Evolutionary conservation across 92 coral and sea anemone species (phyloP).

Genomic region (Epizoanthus stellaris): DNA sequence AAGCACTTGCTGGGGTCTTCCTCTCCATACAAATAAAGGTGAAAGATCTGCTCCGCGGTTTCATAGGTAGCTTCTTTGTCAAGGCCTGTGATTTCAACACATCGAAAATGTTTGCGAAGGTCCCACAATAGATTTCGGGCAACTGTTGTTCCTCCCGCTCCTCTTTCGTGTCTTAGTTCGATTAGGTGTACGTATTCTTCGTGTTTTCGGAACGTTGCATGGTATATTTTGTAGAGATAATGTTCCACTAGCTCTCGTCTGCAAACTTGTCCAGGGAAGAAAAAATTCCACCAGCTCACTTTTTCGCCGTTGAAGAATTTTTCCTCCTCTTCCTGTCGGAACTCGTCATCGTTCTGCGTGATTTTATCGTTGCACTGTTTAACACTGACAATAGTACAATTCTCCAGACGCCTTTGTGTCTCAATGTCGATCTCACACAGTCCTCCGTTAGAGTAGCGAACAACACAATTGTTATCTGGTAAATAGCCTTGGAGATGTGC

Average conservation of each 20-base stretch:
- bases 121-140: slow-evolving; percentile 62
- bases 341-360: slow-evolving; percentile 17
- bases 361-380: slow-evolving; percentile 31
- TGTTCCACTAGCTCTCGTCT: slow-evolving; percentile 33
- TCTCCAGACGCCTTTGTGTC: slow-evolving; percentile 34
- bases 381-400: slow-evolving; percentile 35
- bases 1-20: slow-evolving; percentile 28
- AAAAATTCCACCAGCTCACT: slow-evolving; percentile 46
- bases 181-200: slow-evolving; percentile 52
- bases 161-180: slow-evolving; percentile 54
- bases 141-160: slow-evolving; percentile 66
- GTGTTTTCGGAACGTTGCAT: slow-evolving; percentile 17
- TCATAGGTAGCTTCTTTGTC: slow-evolving; percentile 38
- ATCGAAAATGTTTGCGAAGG: slow-evolving; percentile 44
- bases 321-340: slow-evolving; percentile 29
- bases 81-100: slow-evolving; percentile 37
- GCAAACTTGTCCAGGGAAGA: slow-evolving; percentile 44
- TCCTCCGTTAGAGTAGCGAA: slow-evolving; percentile 43
- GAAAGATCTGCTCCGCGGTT: slow-evolving; percentile 30
- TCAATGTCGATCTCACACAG: slow-evolving; percentile 41
- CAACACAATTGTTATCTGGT: slow-evolving; percentile 39
- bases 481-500: slow-evolving; percentile 34
- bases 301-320: slow-evolving; percentile 30
- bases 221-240: slow-evolving; percentile 14
- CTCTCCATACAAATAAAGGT: slow-evolving; percentile 32